Evolutionary conservation across 2,888 invertebrate genomes (phyloP).

Genomic region (Chrysolina haemoptera): DNA sequence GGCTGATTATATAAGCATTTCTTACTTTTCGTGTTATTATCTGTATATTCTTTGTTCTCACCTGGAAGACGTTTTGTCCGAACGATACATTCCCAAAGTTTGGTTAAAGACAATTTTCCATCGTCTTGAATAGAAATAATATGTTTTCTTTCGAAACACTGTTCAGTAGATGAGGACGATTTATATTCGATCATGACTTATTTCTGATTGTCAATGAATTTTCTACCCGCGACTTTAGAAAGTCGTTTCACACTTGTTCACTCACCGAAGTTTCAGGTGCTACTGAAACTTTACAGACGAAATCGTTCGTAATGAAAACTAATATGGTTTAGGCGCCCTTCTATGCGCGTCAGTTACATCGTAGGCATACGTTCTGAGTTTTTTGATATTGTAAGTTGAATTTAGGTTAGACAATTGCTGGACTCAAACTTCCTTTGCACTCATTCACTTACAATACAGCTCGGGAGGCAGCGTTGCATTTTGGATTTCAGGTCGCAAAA

Average conservation of each 20-base stretch:
- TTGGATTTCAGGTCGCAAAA: too few species aligned
- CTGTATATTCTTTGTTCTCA: conserved; percentile 42
- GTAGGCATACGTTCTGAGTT: too few species aligned
- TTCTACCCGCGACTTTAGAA: not conserved
- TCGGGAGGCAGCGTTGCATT: too few species aligned
- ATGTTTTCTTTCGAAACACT: conserved; percentile 36
- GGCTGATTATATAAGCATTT: too few species aligned
- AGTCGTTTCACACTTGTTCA: conserved; percentile 10
- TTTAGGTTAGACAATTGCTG: too few species aligned
- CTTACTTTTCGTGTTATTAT: not conserved
- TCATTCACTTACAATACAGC: too few species aligned
- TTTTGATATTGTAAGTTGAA: too few species aligned
- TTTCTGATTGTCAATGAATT: not conserved
- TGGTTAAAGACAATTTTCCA: conserved; percentile 74
- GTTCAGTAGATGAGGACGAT: conserved; percentile 27
- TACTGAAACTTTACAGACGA: conserved; percentile 27
- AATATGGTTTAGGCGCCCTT: too few species aligned
- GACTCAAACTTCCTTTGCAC: too few species aligned
- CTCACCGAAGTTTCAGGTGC: conserved; percentile 31
- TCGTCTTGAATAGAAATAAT: conserved; percentile 31
- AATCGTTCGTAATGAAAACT: not conserved
- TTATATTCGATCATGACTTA: conserved; percentile 49
- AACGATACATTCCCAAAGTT: conserved; percentile 86
- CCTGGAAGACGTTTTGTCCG: conserved; percentile 81
- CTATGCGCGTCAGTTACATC: too few species aligned